Conservation (phyloP, 2,888 invertebrate genomes). For the Zaprionus obscuricornis region DNA sequence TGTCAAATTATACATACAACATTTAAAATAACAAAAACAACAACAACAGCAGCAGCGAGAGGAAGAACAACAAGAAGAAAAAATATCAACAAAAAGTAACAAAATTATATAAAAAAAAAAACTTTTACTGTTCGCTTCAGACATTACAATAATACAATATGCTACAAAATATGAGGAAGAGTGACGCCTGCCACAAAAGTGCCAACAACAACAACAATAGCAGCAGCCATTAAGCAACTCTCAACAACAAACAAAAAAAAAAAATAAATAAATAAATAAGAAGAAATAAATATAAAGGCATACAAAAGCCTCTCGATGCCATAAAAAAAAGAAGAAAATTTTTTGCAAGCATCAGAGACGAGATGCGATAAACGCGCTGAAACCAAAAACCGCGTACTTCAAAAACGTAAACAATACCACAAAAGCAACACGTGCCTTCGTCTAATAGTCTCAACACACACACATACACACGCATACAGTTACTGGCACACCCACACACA, state of each 20-base stretch:
- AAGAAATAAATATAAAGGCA: slow-evolving; percentile 10
- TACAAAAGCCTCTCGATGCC: slow-evolving; percentile 21
- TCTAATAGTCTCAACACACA: slow-evolving; percentile 10
- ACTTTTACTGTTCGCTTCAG: slow-evolving; percentile 38
- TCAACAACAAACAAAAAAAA: slow-evolving; percentile 35
- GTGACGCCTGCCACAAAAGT: slow-evolving; percentile 12
- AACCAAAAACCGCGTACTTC: slow-evolving; percentile 17
- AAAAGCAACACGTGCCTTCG: slow-evolving; percentile 63
- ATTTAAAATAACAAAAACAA: slow-evolving; percentile 33
- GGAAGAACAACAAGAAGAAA: too few relatives aligned
- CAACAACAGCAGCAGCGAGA: slow-evolving; percentile 13
- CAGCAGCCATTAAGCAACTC: slow-evolving; percentile 46
- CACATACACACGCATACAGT: background rate
- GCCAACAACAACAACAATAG: slow-evolving; percentile 22
- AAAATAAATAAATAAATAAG: background rate
- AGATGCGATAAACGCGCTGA: slow-evolving; percentile 11
- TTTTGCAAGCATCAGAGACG: slow-evolving; percentile 2
- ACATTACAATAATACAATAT: slow-evolving; percentile 33
- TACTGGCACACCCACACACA: background rate
- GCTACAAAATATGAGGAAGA: slow-evolving; percentile 13
- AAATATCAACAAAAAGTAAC: slow-evolving; percentile 21
- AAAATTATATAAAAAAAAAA: slow-evolving; percentile 27
- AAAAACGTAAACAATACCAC: slow-evolving; percentile 56
- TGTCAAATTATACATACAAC: slow-evolving; percentile 18
- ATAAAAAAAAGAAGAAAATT: slow-evolving; percentile 11